Percentiles rank a stretch among this genome's conserved stretches.
Conservation (phyloP, 2,797 vertebrate genomes). For the Anguilla anguilla region DNA sequence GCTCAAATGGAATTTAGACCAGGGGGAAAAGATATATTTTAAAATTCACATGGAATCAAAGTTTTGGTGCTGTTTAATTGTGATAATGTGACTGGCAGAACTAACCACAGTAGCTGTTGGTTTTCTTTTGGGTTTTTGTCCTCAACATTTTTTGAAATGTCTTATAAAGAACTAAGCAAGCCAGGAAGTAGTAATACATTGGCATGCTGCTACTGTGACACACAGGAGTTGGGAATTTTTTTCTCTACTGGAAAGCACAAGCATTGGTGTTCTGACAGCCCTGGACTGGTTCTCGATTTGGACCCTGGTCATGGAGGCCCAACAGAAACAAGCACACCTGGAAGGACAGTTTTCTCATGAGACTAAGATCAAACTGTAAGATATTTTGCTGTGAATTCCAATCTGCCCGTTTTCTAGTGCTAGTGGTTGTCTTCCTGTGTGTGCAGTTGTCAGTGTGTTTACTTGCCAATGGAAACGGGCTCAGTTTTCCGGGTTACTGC, state of each 20-base stretch:
- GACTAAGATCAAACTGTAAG: slow-evolving; percentile 34
- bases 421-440: slow-evolving; percentile 38
- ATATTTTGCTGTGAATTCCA: slow-evolving; percentile 41
- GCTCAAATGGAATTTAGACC: neutral
- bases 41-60: slow-evolving; percentile 11
- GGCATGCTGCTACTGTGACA: slow-evolving; percentile 1
- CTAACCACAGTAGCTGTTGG: slow-evolving; percentile 16
- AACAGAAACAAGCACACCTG: slow-evolving; percentile 24
- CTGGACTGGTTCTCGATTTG: slow-evolving; percentile 10
- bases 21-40: neutral
- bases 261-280: slow-evolving; percentile 19
- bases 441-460: slow-evolving; percentile 41
- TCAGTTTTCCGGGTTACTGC: slow-evolving; percentile 1
- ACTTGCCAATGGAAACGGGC: slow-evolving; percentile 49
- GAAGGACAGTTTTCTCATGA: slow-evolving; percentile 20
- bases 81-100: slow-evolving; percentile 31
- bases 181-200: neutral
- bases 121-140: slow-evolving; percentile 14
- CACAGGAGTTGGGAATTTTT: neutral
- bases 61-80: slow-evolving; percentile 21
- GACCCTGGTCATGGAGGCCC: neutral
- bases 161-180: neutral
- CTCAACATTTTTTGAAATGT: neutral
- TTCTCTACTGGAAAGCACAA: slow-evolving; percentile 34
- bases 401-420: slow-evolving; percentile 44